Percentiles rank a stretch among this genome's conserved stretches.
Conservation (phyloP, 1,140 invertebrate species). For the Megalonaias nervosa region DNA sequence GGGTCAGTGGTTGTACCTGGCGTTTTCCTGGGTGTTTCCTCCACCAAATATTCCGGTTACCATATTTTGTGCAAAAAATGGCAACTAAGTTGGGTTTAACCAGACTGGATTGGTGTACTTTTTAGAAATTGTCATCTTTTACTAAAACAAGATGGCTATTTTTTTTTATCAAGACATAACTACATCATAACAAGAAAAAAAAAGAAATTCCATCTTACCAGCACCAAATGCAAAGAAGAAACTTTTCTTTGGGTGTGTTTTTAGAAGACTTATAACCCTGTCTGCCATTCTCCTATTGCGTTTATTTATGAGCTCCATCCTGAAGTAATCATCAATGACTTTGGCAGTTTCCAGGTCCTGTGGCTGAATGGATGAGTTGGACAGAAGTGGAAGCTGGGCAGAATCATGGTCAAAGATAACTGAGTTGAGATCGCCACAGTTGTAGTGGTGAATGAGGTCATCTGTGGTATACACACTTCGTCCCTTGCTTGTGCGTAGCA, state of each 20-base stretch:
- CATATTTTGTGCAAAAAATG: too few species aligned
- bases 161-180: neutral
- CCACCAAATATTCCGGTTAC: too few species aligned
- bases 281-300: slow-evolving; percentile 74
- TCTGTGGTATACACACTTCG: slow-evolving; percentile 71
- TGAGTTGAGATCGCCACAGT: slow-evolving; percentile 75
- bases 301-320: slow-evolving; percentile 74
- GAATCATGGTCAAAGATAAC: slow-evolving; percentile 74
- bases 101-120: neutral
- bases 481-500: slow-evolving; percentile 59
- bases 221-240: slow-evolving; percentile 78
- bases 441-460: slow-evolving; percentile 75
- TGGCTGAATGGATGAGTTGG: slow-evolving; percentile 60
- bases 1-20: too few species aligned
- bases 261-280: slow-evolving; percentile 71
- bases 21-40: too few species aligned
- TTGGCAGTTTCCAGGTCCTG: slow-evolving; percentile 65
- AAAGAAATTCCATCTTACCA: slow-evolving; percentile 62
- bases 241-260: slow-evolving; percentile 71
- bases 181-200: neutral
- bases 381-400: slow-evolving; percentile 66
- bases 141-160: neutral
- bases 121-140: neutral
- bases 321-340: slow-evolving; percentile 75
- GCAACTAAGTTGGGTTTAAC: neutral